phyloP scores from a whole-genome alignment of 2,888 invertebrate genomes.

The Volucella inanis region DNA sequence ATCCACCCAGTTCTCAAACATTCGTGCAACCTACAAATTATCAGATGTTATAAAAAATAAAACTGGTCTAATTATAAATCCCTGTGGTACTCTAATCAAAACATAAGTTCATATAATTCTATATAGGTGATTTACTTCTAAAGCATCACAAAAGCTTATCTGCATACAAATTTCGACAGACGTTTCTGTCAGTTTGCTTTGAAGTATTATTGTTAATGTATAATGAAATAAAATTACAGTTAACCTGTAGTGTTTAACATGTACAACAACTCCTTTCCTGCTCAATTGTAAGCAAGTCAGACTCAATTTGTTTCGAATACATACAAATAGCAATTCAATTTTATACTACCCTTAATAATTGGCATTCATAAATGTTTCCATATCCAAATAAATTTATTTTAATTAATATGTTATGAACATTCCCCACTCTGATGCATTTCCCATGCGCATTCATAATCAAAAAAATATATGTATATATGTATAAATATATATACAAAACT shows the following conservation, averaged over 20 bases:
- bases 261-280: constrained; percentile 12
- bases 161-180: too few species aligned
- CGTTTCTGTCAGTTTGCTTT: too few species aligned
- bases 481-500: background rate
- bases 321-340: constrained; percentile 35
- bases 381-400: constrained; percentile 7
- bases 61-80: too few species aligned
- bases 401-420: constrained; percentile 33
- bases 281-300: constrained; percentile 13
- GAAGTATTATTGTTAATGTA: too few species aligned
- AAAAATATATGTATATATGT: background rate
- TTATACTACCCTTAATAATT: constrained; percentile 27
- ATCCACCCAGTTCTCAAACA: too few species aligned
- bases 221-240: background rate
- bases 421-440: constrained; percentile 24
- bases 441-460: constrained; percentile 45
- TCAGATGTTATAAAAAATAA: too few species aligned
- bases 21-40: too few species aligned
- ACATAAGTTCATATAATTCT: too few species aligned
- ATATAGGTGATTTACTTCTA: too few species aligned
- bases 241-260: constrained; percentile 1
- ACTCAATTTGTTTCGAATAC: constrained; percentile 8
- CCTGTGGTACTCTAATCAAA: too few species aligned
- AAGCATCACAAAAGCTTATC: too few species aligned
- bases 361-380: constrained; percentile 12